Base-by-base conservation (phyloP, 2,888 invertebrate genomes). In the Chymomyza procnemis region DNA sequence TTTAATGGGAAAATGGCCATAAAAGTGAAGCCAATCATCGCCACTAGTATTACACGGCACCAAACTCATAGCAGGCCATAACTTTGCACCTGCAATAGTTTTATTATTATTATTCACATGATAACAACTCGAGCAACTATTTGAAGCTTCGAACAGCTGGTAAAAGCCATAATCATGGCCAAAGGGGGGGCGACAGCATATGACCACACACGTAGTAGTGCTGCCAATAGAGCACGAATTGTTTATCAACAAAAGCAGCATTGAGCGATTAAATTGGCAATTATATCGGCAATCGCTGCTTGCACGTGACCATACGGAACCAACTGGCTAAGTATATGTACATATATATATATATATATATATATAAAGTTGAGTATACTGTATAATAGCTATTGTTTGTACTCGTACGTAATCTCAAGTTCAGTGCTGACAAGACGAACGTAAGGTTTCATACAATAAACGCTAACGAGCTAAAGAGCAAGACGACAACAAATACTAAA, bases 211-310 rank as follows among this genome's bases (percentile, higher is more conserved):
- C 61, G 64, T 19, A 52, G 12, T 21, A 9, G 5, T 6, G 6
- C 18, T 18, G 46, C 22, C 52, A 16, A 58, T 34, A 18, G 2
- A 18, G 26, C 6, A 69, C 67, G 72, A 73, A 77, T 71, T 79
- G 64, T 61, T 85, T 83, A 82, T 82, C 85, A 85, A 66, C 62
- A 57, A 47, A 19, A 12, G 48, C 56, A 71, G 67, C 72, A 74
- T 74, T 62, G 72, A 73, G 79, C 84, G 80, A 85, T 82, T 80
- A 80, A 71, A 85, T 83, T 83, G 79, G 70, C 86, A 83, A 83
- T 80, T 83, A 76, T 83, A 83, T 80, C 84, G 75, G 75, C 80
- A 78, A 84, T 76, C 84, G 84, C 79, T 72, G 71, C 84, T 66
- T 71, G 86, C 82, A 82, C 57, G 16, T 26, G 30, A 22, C 26